These are phyloP conservation scores for Entomyzon cyanotis DNA, from an alignment of 2,113 vertebrate genomes.

Conservation along the genomic window DNA sequence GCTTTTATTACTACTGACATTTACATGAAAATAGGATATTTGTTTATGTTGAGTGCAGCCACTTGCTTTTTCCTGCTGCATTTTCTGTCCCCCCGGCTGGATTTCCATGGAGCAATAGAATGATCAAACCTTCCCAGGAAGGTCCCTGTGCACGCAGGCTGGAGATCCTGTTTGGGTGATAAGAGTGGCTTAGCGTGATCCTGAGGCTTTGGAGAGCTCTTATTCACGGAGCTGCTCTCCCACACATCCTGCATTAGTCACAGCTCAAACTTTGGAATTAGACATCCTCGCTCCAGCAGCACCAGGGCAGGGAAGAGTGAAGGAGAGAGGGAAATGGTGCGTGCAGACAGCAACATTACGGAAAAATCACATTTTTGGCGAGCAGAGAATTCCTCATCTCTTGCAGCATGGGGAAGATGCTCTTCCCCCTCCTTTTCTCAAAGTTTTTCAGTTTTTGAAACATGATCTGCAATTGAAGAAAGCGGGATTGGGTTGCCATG, in stretches of 20 bases:
- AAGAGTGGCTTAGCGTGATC: slow-evolving; percentile 9
- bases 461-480: not conserved
- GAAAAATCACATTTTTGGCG: not conserved
- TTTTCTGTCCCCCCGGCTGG: not conserved
- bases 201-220: not conserved
- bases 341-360: not conserved
- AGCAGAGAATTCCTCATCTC: not conserved
- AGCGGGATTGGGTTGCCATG: not conserved
- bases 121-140: slow-evolving; percentile 4
- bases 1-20: slow-evolving; percentile 37
- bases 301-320: not conserved
- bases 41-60: not conserved
- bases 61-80: not conserved
- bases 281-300: not conserved
- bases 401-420: not conserved
- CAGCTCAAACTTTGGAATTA: not conserved
- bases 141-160: not conserved
- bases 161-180: slow-evolving; percentile 51
- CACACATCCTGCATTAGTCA: slow-evolving; percentile 60
- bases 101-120: not conserved
- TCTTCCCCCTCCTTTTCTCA: not conserved
- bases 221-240: slow-evolving; percentile 46
- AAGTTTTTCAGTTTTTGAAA: not conserved
- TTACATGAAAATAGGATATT: slow-evolving; percentile 22
- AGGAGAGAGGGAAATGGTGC: not conserved